Conservation (phyloP, 2,888 invertebrate genomes). For the Drosophila cyrtoloma region DNA sequence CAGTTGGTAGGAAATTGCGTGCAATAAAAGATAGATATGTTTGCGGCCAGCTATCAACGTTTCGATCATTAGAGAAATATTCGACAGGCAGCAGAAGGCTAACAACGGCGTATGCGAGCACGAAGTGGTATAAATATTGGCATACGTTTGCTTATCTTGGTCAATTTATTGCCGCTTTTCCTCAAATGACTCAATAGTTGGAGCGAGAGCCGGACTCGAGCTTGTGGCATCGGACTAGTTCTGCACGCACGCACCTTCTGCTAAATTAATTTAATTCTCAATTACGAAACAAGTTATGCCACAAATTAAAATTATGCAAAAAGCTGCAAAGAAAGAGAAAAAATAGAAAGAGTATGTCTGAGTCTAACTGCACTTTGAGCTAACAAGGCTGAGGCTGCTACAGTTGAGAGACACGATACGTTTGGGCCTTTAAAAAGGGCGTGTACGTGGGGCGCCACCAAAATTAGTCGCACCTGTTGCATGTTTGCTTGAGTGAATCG, state of each 20-base stretch:
- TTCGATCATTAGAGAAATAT: constrained; percentile 68
- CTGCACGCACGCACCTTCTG: constrained; percentile 76
- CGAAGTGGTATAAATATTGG: constrained; percentile 59
- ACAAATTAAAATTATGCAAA: constrained; percentile 76
- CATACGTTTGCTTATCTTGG: constrained; percentile 68
- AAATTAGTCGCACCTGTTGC: constrained; percentile 67
- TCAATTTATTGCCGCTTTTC: constrained; percentile 73
- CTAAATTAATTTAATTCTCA: constrained; percentile 80
- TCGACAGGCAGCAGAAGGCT: constrained; percentile 50
- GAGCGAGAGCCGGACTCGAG: neutral
- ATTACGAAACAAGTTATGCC: constrained; percentile 82
- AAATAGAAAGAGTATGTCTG: constrained; percentile 12
- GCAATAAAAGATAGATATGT: constrained; percentile 80
- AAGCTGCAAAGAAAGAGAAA: constrained; percentile 12
- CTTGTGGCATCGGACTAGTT: constrained; percentile 63
- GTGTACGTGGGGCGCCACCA: constrained; percentile 68
- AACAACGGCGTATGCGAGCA: constrained; percentile 29
- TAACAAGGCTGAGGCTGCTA: constrained; percentile 34
- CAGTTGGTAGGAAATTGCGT: constrained; percentile 69
- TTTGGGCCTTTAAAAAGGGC: constrained; percentile 55
- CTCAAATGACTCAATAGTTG: constrained; percentile 75
- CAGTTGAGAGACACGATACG: constrained; percentile 3
- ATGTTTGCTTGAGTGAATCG: constrained; percentile 5
- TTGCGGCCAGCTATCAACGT: constrained; percentile 70
- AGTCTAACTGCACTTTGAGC: constrained; percentile 39